Conservation (phyloP, 2,888 invertebrate species). For the Himalopsyche japonica region DNA sequence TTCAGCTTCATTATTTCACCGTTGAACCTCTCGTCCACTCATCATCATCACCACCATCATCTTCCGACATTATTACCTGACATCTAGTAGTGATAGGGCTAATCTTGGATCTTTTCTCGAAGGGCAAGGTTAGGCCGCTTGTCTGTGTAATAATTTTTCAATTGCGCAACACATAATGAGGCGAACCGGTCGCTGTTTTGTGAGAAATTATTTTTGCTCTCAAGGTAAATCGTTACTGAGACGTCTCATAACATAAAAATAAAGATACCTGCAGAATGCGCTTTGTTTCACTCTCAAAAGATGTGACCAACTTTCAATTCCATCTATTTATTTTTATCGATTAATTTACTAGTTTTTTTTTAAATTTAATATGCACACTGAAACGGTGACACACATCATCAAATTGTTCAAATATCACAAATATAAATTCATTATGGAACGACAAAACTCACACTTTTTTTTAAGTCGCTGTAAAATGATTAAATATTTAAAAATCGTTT, state of each 20-base stretch:
- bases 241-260: neutral
- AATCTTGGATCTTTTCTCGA: neutral
- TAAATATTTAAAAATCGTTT: too few relatives aligned
- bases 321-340: too few relatives aligned
- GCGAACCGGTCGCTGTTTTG: neutral
- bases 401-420: too few relatives aligned
- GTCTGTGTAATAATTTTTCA: conserved; percentile 13
- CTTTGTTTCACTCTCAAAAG: too few relatives aligned
- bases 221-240: neutral
- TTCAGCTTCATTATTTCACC: neutral
- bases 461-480: too few relatives aligned
- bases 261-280: neutral
- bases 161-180: conserved; percentile 20
- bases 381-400: too few relatives aligned
- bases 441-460: too few relatives aligned
- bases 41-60: neutral
- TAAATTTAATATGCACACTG: too few relatives aligned
- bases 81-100: neutral
- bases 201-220: conserved; percentile 10
- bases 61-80: neutral
- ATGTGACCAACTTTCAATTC: too few relatives aligned
- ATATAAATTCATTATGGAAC: too few relatives aligned
- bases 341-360: too few relatives aligned
- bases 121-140: neutral
- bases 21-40: neutral